These are phyloP conservation scores for Gasterosteus nipponicus DNA, from an alignment of 2,113 vertebrate genomes.

Conservation along the genomic window DNA sequence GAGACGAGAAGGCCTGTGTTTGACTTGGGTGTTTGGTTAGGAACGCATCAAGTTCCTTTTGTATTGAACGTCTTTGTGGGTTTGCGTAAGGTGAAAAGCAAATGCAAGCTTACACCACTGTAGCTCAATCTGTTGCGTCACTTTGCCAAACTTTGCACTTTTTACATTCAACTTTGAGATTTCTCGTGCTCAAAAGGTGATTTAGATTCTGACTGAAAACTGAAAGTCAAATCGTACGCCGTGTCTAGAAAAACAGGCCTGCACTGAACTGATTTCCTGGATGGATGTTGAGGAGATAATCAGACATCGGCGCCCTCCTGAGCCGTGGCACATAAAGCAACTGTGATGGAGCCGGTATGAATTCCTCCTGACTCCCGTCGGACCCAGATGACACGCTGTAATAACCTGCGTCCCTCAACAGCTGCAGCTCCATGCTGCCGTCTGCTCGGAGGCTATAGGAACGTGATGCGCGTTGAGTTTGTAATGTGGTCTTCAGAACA, in stretches of 20 bases:
- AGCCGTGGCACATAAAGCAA: constrained; percentile 18
- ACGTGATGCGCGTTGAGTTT: constrained; percentile 32
- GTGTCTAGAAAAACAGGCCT: not conserved
- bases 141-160: not conserved
- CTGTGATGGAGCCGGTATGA: constrained; percentile 14
- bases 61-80: constrained; percentile 1
- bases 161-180: not conserved
- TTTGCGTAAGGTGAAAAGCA: constrained; percentile 27
- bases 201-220: not conserved
- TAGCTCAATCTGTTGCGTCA: not conserved
- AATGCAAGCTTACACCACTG: not conserved
- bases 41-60: constrained; percentile 10
- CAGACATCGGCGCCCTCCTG: constrained; percentile 6
- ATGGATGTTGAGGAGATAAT: constrained; percentile 38
- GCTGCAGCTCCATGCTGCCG: not conserved
- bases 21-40: constrained; percentile 47
- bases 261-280: constrained; percentile 15
- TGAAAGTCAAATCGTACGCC: not conserved
- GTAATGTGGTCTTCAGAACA: constrained; percentile 19
- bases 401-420: constrained; percentile 39
- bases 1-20: constrained; percentile 8
- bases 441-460: constrained; percentile 35
- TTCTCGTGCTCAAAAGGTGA: no score
- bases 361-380: not conserved
- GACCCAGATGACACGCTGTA: constrained; percentile 23